Percentiles rank a stretch among this genome's conserved stretches.
Evolutionary conservation across 2,797 vertebrate genomes (phyloP).

Genomic region (Ispidina lecontei): DNA sequence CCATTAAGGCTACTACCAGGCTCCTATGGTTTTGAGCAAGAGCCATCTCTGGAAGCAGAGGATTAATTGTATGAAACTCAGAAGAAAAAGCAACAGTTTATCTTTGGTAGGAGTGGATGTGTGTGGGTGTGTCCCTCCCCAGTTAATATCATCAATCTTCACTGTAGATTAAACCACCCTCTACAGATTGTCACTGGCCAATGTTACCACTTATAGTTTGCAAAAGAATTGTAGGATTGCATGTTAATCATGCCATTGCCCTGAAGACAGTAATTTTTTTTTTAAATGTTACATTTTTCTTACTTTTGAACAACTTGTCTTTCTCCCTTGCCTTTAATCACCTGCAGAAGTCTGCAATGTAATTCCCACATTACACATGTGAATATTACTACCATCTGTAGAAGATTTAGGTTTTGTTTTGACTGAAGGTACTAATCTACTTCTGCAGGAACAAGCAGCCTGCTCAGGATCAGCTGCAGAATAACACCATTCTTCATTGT

Average conservation of each 20-base stretch:
- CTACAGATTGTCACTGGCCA: neutral
- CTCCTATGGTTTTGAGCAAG: neutral
- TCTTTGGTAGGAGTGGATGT: neutral
- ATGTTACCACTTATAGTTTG: neutral
- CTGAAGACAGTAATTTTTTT: neutral
- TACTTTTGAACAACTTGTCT: neutral
- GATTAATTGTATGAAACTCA: neutral
- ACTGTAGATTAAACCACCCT: neutral
- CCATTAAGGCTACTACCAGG: fast-evolving
- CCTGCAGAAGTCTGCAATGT: neutral
- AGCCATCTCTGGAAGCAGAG: neutral
- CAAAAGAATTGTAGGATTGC: neutral
- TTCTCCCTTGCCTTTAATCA: neutral
- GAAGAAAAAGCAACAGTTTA: neutral
- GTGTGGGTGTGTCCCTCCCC: neutral
- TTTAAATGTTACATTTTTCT: neutral
- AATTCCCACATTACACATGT: neutral
- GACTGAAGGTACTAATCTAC: neutral
- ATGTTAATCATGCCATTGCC: neutral
- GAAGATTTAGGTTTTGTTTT: neutral
- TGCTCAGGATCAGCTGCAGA: fast-evolving
- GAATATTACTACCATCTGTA: neutral
- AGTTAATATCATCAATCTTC: neutral
- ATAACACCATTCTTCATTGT: neutral
- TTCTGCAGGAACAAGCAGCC: neutral